Evolutionary conservation across 2,888 invertebrate species (phyloP), one percentile per base, ranked within the genome.

Genomic region (Lagria hirta): DNA sequence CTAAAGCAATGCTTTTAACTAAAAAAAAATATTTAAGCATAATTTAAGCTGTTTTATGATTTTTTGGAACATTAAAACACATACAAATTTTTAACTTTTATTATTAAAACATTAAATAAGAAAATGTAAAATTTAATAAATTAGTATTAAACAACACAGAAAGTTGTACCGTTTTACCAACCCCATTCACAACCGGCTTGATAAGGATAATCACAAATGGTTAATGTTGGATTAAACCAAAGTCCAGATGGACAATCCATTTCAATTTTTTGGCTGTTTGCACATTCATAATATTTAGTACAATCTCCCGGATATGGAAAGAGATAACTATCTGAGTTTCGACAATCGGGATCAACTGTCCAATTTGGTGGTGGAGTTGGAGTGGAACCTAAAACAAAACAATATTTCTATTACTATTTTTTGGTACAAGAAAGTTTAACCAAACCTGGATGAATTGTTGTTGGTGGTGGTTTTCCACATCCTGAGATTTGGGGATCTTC

Each of bases 191-290:
- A 41, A 5, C 14, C 14, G 1, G 42, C 2, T 13, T 34, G 26
- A 16, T 42, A 34, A 15, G 33, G 38, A 26, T 44, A 38, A 28
- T 44, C 48, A 23, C 48, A 48, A 8, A 29, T 36, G n/a, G 12
- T 3, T 2, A 24, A 15, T 1, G n/a, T 13, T n/a, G 26, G 22
- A 22, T 43, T 43, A 28, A 43, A 48, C 21, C 27, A 43, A 7
- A 48, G 30, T 5, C 21, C 24, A 16, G 12, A 7, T 3, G 37
- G 43, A 23, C 48, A 48, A 12, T 14, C n/a, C 26, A 35, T 28
- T 11, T 10, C 14, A 13, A 35, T 18, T 11, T 30, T 33, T 4
- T 17, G 12, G 5, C 48, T 44, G 11, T 45, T 30, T 26, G 26
- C 28, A 33, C 48, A 48, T 30, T 44, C 40, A 10, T 28, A 44